These are phyloP conservation scores for Leucosticte australis DNA, from an alignment of 2,113 vertebrate species.

Conservation along the genomic window DNA sequence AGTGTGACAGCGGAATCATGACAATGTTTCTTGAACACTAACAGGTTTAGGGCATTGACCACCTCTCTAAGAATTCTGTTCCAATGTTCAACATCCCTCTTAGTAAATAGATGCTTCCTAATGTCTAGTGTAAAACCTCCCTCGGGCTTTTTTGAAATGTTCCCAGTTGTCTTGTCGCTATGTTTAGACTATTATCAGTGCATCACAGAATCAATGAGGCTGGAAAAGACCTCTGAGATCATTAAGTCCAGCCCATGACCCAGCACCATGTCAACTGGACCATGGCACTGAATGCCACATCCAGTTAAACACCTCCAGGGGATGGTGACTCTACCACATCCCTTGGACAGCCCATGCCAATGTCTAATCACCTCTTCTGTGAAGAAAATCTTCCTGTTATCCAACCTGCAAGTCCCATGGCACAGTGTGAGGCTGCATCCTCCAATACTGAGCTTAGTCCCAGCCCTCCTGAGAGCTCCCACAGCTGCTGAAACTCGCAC, in stretches of 20 bases:
- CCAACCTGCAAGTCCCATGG: too few relatives aligned
- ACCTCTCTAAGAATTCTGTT: neutral
- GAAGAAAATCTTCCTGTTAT: neutral
- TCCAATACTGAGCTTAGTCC: too few relatives aligned
- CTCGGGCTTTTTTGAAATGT: rapidly evolving
- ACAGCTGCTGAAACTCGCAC: neutral
- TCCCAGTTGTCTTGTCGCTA: rapidly evolving
- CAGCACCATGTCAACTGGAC: neutral
- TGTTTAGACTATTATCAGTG: rapidly evolving
- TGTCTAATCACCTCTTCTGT: too few relatives aligned
- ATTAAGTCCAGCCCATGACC: neutral
- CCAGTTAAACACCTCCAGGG: neutral
- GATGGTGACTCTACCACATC: neutral
- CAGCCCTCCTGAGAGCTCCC: neutral
- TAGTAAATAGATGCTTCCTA: neutral
- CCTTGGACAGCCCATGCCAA: neutral
- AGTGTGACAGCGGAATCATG: rapidly evolving
- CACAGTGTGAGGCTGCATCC: rapidly evolving
- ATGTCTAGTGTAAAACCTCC: neutral
- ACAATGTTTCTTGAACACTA: neutral
- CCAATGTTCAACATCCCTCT: neutral
- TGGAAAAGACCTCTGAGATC: neutral
- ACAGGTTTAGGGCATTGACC: neutral
- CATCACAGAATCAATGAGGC: neutral
- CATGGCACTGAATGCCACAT: too few relatives aligned